Base-by-base conservation (phyloP, 1,140 invertebrate species). In the Hermetia illucens region DNA sequence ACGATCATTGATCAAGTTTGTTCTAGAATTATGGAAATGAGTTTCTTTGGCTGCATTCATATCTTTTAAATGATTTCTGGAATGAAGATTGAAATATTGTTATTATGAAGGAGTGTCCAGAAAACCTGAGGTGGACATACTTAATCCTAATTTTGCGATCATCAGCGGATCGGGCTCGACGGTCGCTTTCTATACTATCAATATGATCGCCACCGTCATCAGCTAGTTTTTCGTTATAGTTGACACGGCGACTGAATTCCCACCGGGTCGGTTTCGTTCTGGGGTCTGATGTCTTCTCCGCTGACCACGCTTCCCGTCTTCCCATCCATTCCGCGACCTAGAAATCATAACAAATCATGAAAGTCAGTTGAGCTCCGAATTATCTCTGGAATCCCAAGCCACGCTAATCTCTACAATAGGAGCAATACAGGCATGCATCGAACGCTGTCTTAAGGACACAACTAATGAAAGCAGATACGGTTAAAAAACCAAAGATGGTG, bases 231-330 rank as follows among this genome's bases (percentile, higher is more conserved):
- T 59, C 55, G 53, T 51, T 41, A 59, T 42, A 42, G 43, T 59
- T 49, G 36, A 51, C 44, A 43, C 41, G 15, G 41, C 74, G 72
- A 55, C 77, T 79, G 50, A 82, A 81, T 51, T 79, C 75, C 77
- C 78, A 81, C 41, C 77, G 72, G 39, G 70, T 72, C 38, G 70
- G 66, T 45, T 72, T 74, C 36, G 75, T 72, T 54, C 69, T 64
- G 48, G 67, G 62, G 58, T 73, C 68, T 47, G 69, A 59, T 49
- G 70, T 69, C 38, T 61, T 59, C 55, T 81, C 77, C 20, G 76
- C 78, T 49, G 79, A 82, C 80, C 80, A 84, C 12, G 80, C 79
- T 63, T 82, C 77, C 48, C 77, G 72, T 54, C 72, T 69, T 38
- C 67, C 69, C 47, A 71, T 70, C 75, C 75, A 79, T 52, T 77